Percentiles rank a stretch among this genome's conserved stretches.
These are phyloP conservation scores for Tamandua tetradactyla DNA, from an alignment of 2,797 vertebrate genomes.

Conservation along the genomic window DNA sequence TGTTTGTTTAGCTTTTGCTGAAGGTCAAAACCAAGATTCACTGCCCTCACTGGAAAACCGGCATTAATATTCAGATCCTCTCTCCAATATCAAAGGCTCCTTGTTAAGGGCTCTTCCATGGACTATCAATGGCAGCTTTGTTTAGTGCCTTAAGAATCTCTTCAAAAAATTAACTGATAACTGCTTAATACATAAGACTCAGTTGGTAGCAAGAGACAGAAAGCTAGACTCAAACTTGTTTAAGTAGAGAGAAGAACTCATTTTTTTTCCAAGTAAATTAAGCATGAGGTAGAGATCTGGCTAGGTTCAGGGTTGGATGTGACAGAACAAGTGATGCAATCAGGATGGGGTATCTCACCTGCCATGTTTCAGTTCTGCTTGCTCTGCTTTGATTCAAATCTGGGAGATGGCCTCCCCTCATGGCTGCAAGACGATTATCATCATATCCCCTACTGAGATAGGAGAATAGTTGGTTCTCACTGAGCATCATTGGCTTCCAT, in stretches of 20 bases:
- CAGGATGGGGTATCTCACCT: neutral
- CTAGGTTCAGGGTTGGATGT: neutral
- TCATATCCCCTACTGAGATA: neutral
- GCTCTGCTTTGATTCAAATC: neutral
- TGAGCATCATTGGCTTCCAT: neutral
- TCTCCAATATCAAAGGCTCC: constrained; percentile 60
- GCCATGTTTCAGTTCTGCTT: neutral
- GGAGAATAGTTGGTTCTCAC: neutral
- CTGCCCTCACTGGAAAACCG: constrained; percentile 52
- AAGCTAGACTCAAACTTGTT: constrained; percentile 56
- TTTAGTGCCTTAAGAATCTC: constrained; percentile 74
- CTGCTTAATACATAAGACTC: constrained; percentile 61
- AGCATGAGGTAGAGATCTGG: neutral
- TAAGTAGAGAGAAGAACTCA: constrained; percentile 18
- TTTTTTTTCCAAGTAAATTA: constrained; percentile 34
- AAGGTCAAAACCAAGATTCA: constrained; percentile 71
- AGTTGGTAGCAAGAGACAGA: constrained; percentile 60
- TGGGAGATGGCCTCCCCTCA: neutral
- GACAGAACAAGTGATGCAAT: neutral
- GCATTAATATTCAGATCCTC: constrained; percentile 72
- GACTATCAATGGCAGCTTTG: constrained; percentile 73
- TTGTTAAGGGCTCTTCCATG: constrained; percentile 71
- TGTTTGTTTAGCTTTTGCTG: constrained; percentile 70
- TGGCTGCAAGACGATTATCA: neutral
- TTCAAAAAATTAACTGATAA: constrained; percentile 71